Evolutionary conservation across 2,888 invertebrate species (phyloP).

Genomic region (Fragum fragum): DNA sequence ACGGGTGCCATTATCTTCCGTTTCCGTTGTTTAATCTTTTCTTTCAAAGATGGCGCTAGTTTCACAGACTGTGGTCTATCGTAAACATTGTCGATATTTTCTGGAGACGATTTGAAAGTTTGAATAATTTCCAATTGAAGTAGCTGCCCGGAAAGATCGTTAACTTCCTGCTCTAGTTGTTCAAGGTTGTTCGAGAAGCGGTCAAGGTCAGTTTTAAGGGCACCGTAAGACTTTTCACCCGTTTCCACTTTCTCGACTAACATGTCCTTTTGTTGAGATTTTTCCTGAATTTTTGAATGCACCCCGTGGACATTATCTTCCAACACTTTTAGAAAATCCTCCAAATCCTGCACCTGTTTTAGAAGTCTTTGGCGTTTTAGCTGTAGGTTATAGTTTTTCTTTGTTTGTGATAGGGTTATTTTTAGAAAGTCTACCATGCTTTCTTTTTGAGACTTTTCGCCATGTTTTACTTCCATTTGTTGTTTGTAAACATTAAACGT

Average conservation of each 20-base stretch:
- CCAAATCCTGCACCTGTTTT: constrained; percentile 81
- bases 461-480: constrained; percentile 75
- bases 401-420: constrained; percentile 84
- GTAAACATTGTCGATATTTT: constrained; percentile 84
- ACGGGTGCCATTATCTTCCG: constrained; percentile 69
- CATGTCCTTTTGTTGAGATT: constrained; percentile 77
- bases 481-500: constrained; percentile 76
- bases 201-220: constrained; percentile 80
- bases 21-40: constrained; percentile 81
- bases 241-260: constrained; percentile 78
- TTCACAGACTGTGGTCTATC: constrained; percentile 83
- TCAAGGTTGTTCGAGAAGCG: constrained; percentile 79
- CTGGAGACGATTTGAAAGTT: constrained; percentile 84
- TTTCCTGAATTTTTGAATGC: constrained; percentile 78
- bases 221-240: constrained; percentile 77
- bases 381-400: constrained; percentile 83
- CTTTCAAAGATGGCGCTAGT: constrained; percentile 84
- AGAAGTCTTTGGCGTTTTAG: constrained; percentile 81
- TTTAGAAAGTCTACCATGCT: constrained; percentile 85
- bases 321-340: constrained; percentile 75
- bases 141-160: constrained; percentile 78
- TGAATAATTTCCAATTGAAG: constrained; percentile 84
- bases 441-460: constrained; percentile 83
- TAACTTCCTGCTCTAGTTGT: constrained; percentile 81
- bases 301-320: constrained; percentile 78